Percentiles rank a stretch among this genome's conserved stretches.
phyloP scores from a whole-genome alignment of 2,888 invertebrate genomes.

The Amorpha juglandis region DNA sequence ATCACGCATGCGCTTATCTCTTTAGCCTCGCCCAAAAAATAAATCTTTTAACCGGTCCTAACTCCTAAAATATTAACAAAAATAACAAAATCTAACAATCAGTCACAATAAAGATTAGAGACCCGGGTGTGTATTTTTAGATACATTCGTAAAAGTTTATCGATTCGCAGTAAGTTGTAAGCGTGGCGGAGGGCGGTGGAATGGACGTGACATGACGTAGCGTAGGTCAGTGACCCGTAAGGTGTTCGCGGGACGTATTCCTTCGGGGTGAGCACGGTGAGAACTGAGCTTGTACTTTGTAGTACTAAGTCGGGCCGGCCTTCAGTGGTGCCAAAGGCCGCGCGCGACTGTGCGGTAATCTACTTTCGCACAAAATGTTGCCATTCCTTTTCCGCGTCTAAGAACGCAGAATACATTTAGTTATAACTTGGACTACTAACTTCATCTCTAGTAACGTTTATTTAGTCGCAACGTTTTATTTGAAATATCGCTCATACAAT shows the following conservation, averaged over 20 bases:
- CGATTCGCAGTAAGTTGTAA: not conserved
- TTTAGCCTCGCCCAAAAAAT: slow-evolving; percentile 9
- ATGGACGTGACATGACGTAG: not conserved
- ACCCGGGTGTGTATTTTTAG: no score
- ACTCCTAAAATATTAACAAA: not conserved
- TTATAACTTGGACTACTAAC: not conserved
- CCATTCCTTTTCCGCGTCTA: not conserved
- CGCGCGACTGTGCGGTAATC: not conserved
- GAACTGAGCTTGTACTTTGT: not conserved
- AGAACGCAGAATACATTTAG: not conserved
- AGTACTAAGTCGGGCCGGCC: not conserved
- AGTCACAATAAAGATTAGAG: no score
- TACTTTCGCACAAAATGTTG: not conserved
- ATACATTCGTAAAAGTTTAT: not conserved
- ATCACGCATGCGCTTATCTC: slow-evolving; percentile 35
- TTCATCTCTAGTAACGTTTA: not conserved
- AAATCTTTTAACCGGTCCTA: not conserved
- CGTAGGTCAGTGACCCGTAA: slow-evolving; percentile 11
- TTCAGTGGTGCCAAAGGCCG: not conserved
- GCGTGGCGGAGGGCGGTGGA: not conserved
- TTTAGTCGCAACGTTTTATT: no score
- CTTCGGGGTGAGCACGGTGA: slow-evolving; percentile 8
- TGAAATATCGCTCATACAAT: no score
- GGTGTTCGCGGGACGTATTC: not conserved
- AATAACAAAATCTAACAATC: not conserved